Evolutionary conservation across 1,140 invertebrate species (phyloP).

Genomic region (Drosophila simulans): DNA sequence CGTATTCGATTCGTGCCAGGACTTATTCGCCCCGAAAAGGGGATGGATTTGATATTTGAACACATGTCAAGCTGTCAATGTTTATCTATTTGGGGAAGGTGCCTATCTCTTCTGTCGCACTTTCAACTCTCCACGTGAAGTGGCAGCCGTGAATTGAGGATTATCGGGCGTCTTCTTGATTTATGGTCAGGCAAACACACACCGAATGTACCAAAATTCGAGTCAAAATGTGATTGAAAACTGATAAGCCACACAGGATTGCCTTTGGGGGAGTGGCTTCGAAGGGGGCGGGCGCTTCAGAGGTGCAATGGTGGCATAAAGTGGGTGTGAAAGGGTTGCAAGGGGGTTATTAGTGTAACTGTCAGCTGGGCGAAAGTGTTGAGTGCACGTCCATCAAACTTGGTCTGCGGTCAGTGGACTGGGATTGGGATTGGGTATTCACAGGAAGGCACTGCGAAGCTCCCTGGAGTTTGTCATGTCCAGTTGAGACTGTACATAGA

Average conservation of each 20-base stretch:
- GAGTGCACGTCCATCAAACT: constrained; percentile 76
- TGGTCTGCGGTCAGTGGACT: constrained; percentile 45
- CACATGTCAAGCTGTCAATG: constrained; percentile 81
- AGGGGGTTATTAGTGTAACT: constrained; percentile 75
- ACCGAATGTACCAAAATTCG: constrained; percentile 57
- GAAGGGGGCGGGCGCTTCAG: not conserved
- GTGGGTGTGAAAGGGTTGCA: not conserved
- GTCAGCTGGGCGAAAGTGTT: constrained; percentile 75
- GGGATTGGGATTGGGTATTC: not conserved
- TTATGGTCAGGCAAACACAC: constrained; percentile 59
- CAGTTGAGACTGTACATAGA: constrained; percentile 31
- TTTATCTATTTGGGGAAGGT: constrained; percentile 72
- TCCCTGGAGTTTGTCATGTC: constrained; percentile 21
- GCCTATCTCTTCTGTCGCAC: constrained; percentile 32
- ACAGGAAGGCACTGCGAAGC: not conserved
- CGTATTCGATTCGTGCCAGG: constrained; percentile 37
- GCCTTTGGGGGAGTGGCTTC: constrained; percentile 17
- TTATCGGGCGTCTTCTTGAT: constrained; percentile 72
- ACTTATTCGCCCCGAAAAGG: constrained; percentile 15
- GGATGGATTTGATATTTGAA: constrained; percentile 54
- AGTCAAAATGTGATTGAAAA: constrained; percentile 80
- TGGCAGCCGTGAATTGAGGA: constrained; percentile 54
- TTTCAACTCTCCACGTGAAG: constrained; percentile 23
- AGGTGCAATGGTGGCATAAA: not conserved
- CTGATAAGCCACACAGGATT: constrained; percentile 68